These are phyloP conservation scores for Champsocephalus esox DNA, from an alignment of 2,797 vertebrate species.

Conservation along the genomic window DNA sequence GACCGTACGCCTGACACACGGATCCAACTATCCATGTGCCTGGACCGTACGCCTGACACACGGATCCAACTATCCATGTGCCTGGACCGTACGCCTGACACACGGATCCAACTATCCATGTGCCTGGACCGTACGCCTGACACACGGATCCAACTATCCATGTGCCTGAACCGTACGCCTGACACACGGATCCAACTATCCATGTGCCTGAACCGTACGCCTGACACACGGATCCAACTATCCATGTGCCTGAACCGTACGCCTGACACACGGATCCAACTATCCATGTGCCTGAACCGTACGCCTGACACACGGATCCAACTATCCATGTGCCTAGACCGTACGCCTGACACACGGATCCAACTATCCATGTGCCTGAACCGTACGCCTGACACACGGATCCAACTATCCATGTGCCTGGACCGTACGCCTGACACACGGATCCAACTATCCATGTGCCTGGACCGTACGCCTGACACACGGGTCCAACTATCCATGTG, in stretches of 20 bases:
- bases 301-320: too few species aligned
- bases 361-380: constrained; percentile 27
- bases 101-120: constrained; percentile 30
- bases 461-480: too few species aligned
- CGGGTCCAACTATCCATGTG: constrained; percentile 28
- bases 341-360: background rate
- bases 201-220: constrained; percentile 38
- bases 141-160: too few species aligned
- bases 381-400: too few species aligned
- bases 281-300: constrained; percentile 31
- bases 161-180: too few species aligned
- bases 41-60: constrained; percentile 28
- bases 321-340: too few species aligned
- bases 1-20: constrained; percentile 29
- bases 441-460: constrained; percentile 28
- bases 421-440: too few species aligned
- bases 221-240: too few species aligned
- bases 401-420: constrained; percentile 30
- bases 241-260: too few species aligned
- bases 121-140: constrained; percentile 32
- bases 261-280: constrained; percentile 38
- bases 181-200: constrained; percentile 41
- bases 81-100: constrained; percentile 13
- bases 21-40: too few species aligned
- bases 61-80: background rate